A percentile compares a stretch with the other conserved stretches of the same genome.
Evolutionary conservation across 92 coral and sea anemone species (phyloP).

Genomic region (Porites lobata): DNA sequence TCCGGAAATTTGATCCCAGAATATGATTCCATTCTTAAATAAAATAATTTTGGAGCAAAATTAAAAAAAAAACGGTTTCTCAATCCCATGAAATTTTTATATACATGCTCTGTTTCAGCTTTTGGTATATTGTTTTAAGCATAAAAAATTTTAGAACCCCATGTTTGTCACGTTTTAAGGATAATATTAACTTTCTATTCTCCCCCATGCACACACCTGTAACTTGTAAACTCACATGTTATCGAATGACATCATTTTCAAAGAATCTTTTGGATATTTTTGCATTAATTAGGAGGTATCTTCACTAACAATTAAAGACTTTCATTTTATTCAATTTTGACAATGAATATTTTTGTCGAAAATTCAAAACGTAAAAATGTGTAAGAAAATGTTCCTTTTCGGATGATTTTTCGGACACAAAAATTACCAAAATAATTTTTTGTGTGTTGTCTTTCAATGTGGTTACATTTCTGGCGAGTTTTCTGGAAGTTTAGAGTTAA

Average conservation of each 20-base stretch:
- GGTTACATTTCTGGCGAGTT: neutral
- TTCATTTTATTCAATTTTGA: conserved; percentile 10
- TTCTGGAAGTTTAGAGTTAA: neutral
- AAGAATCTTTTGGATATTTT: conserved; percentile 28
- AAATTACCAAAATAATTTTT: neutral
- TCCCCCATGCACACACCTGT: neutral
- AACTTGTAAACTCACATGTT: neutral
- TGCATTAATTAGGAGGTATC: conserved; percentile 1
- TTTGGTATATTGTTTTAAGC: neutral
- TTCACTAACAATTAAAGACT: neutral
- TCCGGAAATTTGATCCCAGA: too few species aligned
- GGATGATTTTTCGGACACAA: conserved; percentile 8
- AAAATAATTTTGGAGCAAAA: neutral
- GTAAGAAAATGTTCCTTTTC: neutral
- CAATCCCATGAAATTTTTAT: too few species aligned
- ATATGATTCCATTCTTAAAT: neutral
- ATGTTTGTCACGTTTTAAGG: conserved; percentile 22
- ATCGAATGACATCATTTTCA: conserved; percentile 33
- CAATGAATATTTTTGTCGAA: conserved; percentile 22
- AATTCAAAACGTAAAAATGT: conserved; percentile 3
- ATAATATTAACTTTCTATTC: neutral
- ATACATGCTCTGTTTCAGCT: neutral
- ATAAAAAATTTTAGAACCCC: neutral
- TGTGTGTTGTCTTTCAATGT: neutral
- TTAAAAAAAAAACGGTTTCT: neutral